phyloP scores from a whole-genome alignment of 2,797 vertebrate genomes.

The Oreochromis grahami region DNA sequence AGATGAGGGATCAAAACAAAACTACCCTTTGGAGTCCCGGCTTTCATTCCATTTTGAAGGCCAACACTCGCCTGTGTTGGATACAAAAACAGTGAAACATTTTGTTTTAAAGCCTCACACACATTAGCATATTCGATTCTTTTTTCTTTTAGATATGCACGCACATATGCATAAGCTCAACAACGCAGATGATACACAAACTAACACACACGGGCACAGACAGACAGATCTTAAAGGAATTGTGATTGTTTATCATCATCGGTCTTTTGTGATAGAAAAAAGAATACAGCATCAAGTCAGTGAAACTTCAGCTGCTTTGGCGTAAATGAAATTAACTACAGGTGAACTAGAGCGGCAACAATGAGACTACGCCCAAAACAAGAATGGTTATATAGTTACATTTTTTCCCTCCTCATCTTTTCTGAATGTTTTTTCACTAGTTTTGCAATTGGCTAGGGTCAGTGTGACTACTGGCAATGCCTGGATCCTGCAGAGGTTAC shows the following conservation, averaged over 20 bases:
- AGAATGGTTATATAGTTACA: background rate
- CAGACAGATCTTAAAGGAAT: background rate
- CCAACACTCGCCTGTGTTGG: background rate
- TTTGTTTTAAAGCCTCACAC: background rate
- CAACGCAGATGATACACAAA: background rate
- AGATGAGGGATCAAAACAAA: slow-evolving; percentile 50
- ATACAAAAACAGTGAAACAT: background rate
- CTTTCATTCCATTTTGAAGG: slow-evolving; percentile 39
- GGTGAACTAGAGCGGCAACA: background rate
- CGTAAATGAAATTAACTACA: background rate
- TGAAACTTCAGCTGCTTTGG: background rate
- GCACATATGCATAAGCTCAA: background rate
- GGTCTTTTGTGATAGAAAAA: background rate
- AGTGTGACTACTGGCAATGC: background rate
- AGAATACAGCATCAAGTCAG: background rate
- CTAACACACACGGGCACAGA: background rate
- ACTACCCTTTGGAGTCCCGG: background rate
- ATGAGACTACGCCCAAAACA: background rate
- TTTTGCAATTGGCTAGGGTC: background rate
- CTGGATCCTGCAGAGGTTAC: background rate
- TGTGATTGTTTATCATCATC: background rate
- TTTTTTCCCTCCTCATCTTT: background rate
- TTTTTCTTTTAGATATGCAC: background rate
- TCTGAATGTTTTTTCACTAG: background rate
- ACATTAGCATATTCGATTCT: background rate